A percentile compares a stretch with the other conserved stretches of the same genome.
These are phyloP conservation scores for Heterocephalus glaber DNA, from an alignment of 2,113 vertebrate genomes.

Conservation along the genomic window DNA sequence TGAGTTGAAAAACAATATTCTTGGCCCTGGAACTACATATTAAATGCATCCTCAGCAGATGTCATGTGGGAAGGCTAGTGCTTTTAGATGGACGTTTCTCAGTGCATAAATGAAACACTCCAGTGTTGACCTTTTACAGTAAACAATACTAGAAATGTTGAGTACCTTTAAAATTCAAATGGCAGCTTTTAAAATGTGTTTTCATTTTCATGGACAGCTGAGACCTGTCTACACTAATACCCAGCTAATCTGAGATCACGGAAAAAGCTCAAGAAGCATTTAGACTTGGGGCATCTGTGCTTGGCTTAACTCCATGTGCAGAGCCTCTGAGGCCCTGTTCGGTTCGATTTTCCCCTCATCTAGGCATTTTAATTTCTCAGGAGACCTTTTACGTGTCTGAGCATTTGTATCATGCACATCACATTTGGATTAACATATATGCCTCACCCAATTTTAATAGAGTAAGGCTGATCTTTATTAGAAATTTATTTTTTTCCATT, in stretches of 20 bases:
- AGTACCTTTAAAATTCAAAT: constrained; percentile 71
- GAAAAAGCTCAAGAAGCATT: constrained; percentile 52
- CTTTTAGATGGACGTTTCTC: constrained; percentile 64
- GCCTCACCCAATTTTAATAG: constrained; percentile 60
- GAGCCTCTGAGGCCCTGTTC: background rate
- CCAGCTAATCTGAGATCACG: constrained; percentile 65
- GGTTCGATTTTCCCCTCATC: background rate
- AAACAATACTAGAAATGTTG: constrained; percentile 74
- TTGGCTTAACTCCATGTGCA: constrained; percentile 30
- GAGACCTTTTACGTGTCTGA: background rate
- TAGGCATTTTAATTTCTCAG: constrained; percentile 52
- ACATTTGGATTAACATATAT: background rate
- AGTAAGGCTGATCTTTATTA: constrained; percentile 63
- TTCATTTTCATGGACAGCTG: constrained; percentile 70
- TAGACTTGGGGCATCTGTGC: constrained; percentile 11
- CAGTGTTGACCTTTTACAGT: constrained; percentile 69
- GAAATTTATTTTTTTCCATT: constrained; percentile 63
- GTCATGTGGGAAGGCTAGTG: constrained; percentile 62
- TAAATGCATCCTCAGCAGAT: constrained; percentile 70
- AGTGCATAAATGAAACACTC: constrained; percentile 66
- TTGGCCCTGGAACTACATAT: constrained; percentile 62
- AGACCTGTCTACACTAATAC: constrained; percentile 54
- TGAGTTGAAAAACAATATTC: constrained; percentile 71
- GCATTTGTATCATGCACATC: constrained; percentile 26
- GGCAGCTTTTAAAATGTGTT: constrained; percentile 61